These are phyloP conservation scores for Isichthys henryi DNA, from an alignment of 2,113 vertebrate genomes.

Conservation along the genomic window DNA sequence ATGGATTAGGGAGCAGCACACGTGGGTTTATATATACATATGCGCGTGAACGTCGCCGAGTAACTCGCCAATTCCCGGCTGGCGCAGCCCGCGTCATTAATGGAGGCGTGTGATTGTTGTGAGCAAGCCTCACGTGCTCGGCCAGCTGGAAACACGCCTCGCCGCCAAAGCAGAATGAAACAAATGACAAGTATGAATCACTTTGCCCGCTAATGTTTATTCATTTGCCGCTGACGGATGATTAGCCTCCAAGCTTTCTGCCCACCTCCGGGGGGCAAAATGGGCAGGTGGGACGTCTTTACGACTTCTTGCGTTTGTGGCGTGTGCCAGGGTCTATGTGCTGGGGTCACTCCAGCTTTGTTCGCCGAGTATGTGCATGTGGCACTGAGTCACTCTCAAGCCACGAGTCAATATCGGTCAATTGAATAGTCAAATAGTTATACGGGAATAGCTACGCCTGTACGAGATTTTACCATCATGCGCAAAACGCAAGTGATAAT, in stretches of 20 bases:
- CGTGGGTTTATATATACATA: not conserved
- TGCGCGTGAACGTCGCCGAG: not conserved
- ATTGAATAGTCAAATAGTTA: not conserved
- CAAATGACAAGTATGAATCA: conserved; percentile 11
- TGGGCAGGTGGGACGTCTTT: not conserved
- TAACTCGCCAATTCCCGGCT: not conserved
- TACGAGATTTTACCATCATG: not conserved
- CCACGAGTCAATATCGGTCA: not conserved
- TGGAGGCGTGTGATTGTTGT: not conserved
- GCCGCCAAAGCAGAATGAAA: not conserved
- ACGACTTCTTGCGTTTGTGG: not conserved
- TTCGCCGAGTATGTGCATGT: not conserved
- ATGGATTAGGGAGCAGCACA: not conserved
- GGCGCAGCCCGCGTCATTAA: not conserved
- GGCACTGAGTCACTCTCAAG: not conserved
- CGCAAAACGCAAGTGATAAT: not conserved
- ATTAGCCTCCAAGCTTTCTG: not conserved
- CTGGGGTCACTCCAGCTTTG: not conserved
- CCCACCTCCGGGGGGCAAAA: not conserved
- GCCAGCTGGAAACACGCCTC: not conserved
- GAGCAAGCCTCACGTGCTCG: not conserved
- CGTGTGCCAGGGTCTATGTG: not conserved
- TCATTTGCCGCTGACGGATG: conserved; percentile 8
- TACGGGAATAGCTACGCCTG: too few relatives aligned
- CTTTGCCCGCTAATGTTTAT: conserved; percentile 20